Conservation (phyloP, 1,140 invertebrate genomes). For the Apolygus lucorum region DNA sequence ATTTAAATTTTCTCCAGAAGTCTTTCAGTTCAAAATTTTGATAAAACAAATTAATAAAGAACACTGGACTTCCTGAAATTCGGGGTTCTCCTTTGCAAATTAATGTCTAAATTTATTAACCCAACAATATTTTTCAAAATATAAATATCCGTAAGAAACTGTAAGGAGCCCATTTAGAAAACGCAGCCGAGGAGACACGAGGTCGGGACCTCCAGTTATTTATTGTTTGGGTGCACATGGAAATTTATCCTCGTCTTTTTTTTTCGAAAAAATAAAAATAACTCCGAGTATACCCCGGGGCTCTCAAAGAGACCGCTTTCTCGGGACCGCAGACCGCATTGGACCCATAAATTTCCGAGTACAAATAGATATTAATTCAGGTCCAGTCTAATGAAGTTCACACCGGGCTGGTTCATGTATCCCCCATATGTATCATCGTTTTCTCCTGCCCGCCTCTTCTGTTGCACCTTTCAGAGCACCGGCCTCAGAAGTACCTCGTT, state of each 20-base stretch:
- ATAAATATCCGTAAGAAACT: neutral
- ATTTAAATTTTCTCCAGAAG: too few species aligned
- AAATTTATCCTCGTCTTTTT: neutral
- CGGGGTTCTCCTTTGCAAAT: too few species aligned
- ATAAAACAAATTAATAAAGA: neutral
- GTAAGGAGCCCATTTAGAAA: neutral
- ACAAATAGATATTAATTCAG: constrained; percentile 1
- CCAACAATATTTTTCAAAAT: too few species aligned
- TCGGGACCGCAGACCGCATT: neutral
- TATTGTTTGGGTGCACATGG: neutral
- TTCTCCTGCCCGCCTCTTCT: neutral
- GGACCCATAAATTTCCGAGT: neutral
- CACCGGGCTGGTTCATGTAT: neutral
- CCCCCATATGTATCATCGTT: neutral
- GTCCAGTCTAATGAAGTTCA: constrained; percentile 1
- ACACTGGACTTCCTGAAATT: too few species aligned
- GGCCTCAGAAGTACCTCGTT: neutral
- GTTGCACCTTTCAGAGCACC: neutral
- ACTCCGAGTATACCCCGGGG: neutral
- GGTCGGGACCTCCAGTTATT: neutral
- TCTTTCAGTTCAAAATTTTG: too few species aligned
- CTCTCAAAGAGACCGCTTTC: neutral
- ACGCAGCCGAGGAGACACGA: neutral
- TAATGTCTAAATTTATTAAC: too few species aligned
- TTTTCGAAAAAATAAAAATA: neutral